Evolutionary conservation across 2,797 vertebrate species (phyloP).

Genomic region (Arnoldichthys spilopterus): DNA sequence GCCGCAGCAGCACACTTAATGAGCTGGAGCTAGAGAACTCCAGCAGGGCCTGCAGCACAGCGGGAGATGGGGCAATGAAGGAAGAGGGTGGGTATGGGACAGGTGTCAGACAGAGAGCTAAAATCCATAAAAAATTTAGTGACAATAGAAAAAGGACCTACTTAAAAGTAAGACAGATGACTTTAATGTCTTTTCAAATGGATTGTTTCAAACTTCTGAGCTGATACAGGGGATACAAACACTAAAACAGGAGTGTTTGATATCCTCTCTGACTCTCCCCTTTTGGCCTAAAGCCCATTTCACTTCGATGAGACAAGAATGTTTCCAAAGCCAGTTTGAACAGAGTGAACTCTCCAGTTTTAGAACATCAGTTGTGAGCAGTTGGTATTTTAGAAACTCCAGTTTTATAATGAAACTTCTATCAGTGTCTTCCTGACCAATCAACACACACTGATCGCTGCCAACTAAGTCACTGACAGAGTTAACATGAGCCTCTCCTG

Average conservation of each 20-base stretch:
- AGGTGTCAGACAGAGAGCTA: slow-evolving; percentile 2
- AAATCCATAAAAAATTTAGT: slow-evolving; percentile 3
- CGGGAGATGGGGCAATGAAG: neutral
- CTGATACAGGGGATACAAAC: neutral
- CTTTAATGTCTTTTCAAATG: slow-evolving; percentile 15
- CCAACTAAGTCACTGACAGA: neutral
- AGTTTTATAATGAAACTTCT: neutral
- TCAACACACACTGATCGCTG: neutral
- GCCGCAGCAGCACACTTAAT: slow-evolving; percentile 41
- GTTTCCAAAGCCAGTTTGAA: neutral
- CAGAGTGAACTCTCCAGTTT: neutral
- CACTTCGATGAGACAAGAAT: neutral
- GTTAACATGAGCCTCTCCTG: neutral
- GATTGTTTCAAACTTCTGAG: neutral
- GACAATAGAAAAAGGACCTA: slow-evolving; percentile 1
- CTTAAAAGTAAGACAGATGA: slow-evolving; percentile 24
- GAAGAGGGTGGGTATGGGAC: neutral
- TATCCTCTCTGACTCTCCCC: neutral
- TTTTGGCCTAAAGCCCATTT: neutral
- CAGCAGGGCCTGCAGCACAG: slow-evolving; percentile 18
- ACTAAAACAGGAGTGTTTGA: slow-evolving; percentile 3
- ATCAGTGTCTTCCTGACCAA: neutral
- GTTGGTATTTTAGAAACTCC: neutral
- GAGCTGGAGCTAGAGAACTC: slow-evolving; percentile 28
- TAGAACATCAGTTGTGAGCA: neutral